Conservation (phyloP, 2,888 invertebrate species). For the Heliothis peltigera region DNA sequence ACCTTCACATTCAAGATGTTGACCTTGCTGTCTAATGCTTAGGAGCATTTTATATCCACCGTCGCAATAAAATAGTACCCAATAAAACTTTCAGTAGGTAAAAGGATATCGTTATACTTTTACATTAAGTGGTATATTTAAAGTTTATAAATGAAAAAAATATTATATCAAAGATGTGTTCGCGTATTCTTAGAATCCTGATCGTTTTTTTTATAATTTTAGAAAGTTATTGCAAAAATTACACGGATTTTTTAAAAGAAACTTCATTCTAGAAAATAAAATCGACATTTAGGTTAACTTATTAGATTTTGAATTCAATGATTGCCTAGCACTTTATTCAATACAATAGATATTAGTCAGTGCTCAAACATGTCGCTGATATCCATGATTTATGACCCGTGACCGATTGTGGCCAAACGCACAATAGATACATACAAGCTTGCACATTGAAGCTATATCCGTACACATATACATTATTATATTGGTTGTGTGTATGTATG, state of each 20-base stretch:
- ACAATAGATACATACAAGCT: slow-evolving; percentile 1
- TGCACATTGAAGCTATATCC: background rate
- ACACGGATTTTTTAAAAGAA: too few relatives aligned
- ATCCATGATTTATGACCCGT: slow-evolving; percentile 40
- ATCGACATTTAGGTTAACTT: background rate
- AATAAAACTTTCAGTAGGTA: slow-evolving; percentile 12
- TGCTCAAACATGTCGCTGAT: slow-evolving; percentile 39
- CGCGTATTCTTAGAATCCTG: too few relatives aligned
- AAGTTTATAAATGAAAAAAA: background rate
- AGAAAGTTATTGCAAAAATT: too few relatives aligned
- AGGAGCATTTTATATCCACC: slow-evolving; percentile 9
- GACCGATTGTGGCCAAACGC: slow-evolving; percentile 35
- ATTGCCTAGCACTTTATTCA: background rate
- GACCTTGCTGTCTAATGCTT: slow-evolving; percentile 33
- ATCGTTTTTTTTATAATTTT: too few relatives aligned
- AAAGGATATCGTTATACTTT: slow-evolving; percentile 4
- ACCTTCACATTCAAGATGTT: slow-evolving; percentile 27
- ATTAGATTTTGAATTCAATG: background rate
- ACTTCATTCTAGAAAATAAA: background rate
- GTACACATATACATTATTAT: background rate
- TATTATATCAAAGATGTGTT: too few relatives aligned
- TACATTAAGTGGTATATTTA: slow-evolving; percentile 22
- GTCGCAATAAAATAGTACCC: slow-evolving; percentile 20
- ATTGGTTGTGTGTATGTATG: background rate
- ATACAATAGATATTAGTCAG: slow-evolving; percentile 27